These are phyloP conservation scores for Caenorhabditis parvicauda DNA, from an alignment of 2,888 invertebrate species.

Conservation along the genomic window DNA sequence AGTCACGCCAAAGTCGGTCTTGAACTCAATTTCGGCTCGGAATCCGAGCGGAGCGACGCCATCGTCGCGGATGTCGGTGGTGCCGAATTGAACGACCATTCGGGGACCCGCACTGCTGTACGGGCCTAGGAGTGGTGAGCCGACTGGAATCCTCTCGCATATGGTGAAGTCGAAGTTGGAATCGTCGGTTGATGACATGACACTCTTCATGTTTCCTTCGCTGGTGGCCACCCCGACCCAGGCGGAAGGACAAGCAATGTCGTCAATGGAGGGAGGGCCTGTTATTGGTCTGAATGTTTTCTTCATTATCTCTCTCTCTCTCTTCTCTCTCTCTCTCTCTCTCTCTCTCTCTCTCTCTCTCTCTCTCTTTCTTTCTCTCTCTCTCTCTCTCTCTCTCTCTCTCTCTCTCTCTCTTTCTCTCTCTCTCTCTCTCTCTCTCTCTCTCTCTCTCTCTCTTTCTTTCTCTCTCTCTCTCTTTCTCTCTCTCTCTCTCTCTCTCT, in stretches of 20 bases:
- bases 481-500: too few relatives aligned
- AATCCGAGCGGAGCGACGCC: constrained; percentile 60
- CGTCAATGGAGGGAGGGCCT: constrained; percentile 21
- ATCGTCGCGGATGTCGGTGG: constrained; percentile 43
- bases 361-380: too few relatives aligned
- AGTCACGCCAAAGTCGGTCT: constrained; percentile 66
- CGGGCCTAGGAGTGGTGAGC: constrained; percentile 42
- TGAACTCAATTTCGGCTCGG: constrained; percentile 64
- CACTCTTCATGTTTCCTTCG: constrained; percentile 49
- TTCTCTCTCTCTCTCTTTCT: too few relatives aligned
- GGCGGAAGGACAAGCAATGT: constrained; percentile 45
- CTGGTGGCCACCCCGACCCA: constrained; percentile 52
- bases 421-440: too few relatives aligned
- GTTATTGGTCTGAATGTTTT: constrained; percentile 18
- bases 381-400: too few relatives aligned
- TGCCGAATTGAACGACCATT: constrained; percentile 65
- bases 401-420: too few relatives aligned
- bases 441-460: too few relatives aligned
- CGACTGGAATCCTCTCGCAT: constrained; percentile 42
- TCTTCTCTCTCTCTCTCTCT: too few relatives aligned
- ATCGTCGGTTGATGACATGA: constrained; percentile 46
- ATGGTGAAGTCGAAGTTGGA: constrained; percentile 53
- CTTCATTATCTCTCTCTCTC: too few relatives aligned
- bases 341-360: too few relatives aligned
- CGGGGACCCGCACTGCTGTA: constrained; percentile 52